Evolutionary conservation across 2,888 invertebrate genomes (phyloP).

Genomic region (Amphipyra tragopoginis): DNA sequence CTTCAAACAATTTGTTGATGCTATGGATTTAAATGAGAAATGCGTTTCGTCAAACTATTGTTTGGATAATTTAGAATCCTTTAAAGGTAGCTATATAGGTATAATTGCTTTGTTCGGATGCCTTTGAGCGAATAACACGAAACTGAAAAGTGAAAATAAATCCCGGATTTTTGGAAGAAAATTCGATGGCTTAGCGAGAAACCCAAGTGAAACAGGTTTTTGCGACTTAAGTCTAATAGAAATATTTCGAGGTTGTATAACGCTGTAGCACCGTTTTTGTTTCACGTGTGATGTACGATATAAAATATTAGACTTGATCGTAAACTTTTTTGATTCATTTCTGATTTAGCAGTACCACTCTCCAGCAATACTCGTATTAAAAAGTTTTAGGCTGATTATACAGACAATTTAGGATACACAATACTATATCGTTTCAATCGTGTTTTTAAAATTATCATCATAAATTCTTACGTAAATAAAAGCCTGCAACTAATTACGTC

Average conservation of each 20-base stretch:
- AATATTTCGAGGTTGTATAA: slow-evolving; percentile 1
- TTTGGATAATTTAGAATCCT: slow-evolving; percentile 31
- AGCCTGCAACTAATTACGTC: neutral
- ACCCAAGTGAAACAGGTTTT: slow-evolving; percentile 49
- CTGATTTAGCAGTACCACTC: too few species aligned
- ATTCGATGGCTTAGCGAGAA: slow-evolving; percentile 49
- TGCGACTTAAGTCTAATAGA: slow-evolving; percentile 50
- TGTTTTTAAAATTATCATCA: neutral
- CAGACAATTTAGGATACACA: too few species aligned
- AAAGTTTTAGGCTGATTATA: too few species aligned
- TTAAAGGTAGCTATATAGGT: slow-evolving; percentile 19
- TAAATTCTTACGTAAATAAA: neutral
- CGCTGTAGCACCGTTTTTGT: too few species aligned
- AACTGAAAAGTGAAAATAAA: slow-evolving; percentile 77
- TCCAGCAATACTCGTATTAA: too few species aligned
- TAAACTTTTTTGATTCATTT: too few species aligned
- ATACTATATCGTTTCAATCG: too few species aligned
- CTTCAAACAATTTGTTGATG: slow-evolving; percentile 9
- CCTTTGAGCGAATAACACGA: slow-evolving; percentile 63
- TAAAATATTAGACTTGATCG: too few species aligned
- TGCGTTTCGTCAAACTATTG: slow-evolving; percentile 35
- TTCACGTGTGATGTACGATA: too few species aligned
- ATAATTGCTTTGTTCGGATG: slow-evolving; percentile 62
- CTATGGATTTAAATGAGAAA: slow-evolving; percentile 32
- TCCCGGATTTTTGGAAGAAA: slow-evolving; percentile 61